phyloP scores from a whole-genome alignment of 2,797 vertebrate species.

The Rhynchotus rufescens region DNA sequence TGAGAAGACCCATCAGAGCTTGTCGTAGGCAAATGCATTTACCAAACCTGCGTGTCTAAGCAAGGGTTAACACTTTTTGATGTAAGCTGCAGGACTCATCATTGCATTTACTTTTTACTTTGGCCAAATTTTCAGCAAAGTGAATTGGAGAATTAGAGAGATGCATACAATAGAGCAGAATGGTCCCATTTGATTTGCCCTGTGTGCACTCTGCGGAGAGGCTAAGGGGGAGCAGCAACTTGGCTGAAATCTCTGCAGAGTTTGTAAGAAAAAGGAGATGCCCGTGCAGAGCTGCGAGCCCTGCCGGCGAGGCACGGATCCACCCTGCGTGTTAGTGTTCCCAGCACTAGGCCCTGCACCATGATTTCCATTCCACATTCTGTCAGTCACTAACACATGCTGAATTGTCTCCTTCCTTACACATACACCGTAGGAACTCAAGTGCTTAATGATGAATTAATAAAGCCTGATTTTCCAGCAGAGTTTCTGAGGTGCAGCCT shows the following conservation, averaged over 20 bases:
- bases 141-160: accelerated
- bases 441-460: slow-evolving; percentile 82
- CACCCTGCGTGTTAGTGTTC: slow-evolving; percentile 23
- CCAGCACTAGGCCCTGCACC: slow-evolving; percentile 65
- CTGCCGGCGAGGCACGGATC: no score
- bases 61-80: not conserved
- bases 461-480: slow-evolving; percentile 76
- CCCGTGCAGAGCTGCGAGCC: not conserved
- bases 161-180: not conserved
- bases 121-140: accelerated
- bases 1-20: not conserved
- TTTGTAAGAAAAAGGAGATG: not conserved
- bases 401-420: slow-evolving; percentile 77
- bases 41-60: not conserved
- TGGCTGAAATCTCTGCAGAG: not conserved
- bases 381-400: slow-evolving; percentile 79
- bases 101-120: no score
- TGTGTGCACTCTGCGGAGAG: not conserved
- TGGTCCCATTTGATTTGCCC: not conserved
- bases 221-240: not conserved
- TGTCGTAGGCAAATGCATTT: not conserved
- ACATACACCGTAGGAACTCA: slow-evolving; percentile 73
- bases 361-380: slow-evolving; percentile 76
- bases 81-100: not conserved
- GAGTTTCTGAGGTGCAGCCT: slow-evolving; percentile 63